These are phyloP conservation scores for Hyperoodon ampullatus DNA, from an alignment of 2,113 vertebrate species.

Conservation along the genomic window DNA sequence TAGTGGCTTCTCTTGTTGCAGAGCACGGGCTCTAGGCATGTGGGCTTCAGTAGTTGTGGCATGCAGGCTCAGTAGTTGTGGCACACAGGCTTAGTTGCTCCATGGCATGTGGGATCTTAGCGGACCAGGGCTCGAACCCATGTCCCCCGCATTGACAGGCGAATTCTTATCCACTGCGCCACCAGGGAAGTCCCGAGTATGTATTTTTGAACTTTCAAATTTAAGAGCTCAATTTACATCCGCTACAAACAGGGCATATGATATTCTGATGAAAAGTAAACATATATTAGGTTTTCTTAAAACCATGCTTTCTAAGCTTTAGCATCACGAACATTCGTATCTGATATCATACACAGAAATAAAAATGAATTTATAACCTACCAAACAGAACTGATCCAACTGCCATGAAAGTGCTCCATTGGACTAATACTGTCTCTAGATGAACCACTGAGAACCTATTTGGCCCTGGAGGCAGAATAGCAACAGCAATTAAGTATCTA, in stretches of 20 bases:
- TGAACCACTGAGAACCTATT: not conserved
- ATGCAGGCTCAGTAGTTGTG: no score
- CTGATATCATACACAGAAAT: not conserved
- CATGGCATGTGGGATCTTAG: no score
- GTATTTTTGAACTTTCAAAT: not conserved
- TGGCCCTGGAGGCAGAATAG: slow-evolving; percentile 10
- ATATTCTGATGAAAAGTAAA: slow-evolving; percentile 27
- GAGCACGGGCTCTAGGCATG: no score
- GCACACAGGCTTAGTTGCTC: no score
- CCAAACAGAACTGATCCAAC: not conserved
- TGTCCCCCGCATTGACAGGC: no score
- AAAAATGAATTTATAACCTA: slow-evolving; percentile 16
- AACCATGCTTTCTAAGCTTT: not conserved
- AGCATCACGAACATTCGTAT: not conserved
- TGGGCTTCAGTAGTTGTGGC: no score
- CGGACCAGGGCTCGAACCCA: no score
- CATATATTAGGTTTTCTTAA: not conserved
- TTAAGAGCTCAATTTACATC: not conserved
- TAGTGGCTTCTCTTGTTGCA: no score
- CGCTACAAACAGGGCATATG: not conserved
- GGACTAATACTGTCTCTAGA: not conserved
- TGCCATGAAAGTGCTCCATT: not conserved
- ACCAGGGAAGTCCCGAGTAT: not conserved
- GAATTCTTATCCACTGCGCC: no score
- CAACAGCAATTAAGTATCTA: slow-evolving; percentile 23